These are phyloP conservation scores for Phyllotreta striolata DNA, from an alignment of 2,888 invertebrate species.

Conservation along the genomic window DNA sequence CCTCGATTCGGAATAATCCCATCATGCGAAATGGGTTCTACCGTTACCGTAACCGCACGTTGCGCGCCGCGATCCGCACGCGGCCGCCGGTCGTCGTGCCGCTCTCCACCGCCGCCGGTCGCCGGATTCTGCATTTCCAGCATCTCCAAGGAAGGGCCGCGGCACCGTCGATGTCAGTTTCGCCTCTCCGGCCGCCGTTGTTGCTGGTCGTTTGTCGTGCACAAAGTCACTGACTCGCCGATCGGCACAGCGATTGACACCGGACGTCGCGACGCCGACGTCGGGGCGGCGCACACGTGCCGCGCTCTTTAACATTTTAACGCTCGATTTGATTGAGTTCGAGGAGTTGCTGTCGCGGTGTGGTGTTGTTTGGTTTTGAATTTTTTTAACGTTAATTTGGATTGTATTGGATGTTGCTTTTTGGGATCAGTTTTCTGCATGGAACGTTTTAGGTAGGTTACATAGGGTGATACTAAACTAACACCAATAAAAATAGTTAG, in stretches of 20 bases:
- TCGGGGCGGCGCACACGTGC: constrained; percentile 27
- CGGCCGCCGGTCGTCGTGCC: constrained; percentile 15
- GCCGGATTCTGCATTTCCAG: constrained; percentile 16
- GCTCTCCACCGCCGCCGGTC: constrained; percentile 9
- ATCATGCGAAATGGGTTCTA: constrained; percentile 21
- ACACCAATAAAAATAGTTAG: too few relatives aligned
- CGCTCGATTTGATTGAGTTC: background rate
- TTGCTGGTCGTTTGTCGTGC: constrained; percentile 6
- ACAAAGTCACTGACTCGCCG: constrained; percentile 27
- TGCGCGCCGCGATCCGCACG: constrained; percentile 2
- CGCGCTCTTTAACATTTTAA: background rate
- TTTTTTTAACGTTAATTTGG: too few relatives aligned
- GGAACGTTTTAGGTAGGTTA: too few relatives aligned
- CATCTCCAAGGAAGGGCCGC: constrained; percentile 10
- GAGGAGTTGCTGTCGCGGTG: background rate
- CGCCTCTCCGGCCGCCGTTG: constrained; percentile 6
- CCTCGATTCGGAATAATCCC: constrained; percentile 20
- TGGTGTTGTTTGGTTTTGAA: background rate
- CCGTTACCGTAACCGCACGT: constrained; percentile 25
- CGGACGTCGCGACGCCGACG: constrained; percentile 27
- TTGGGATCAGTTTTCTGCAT: too few relatives aligned
- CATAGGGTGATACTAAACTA: too few relatives aligned
- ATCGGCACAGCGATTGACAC: constrained; percentile 28
- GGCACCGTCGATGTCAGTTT: constrained; percentile 10
- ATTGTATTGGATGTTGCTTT: too few relatives aligned